Evolutionary conservation across 2,797 vertebrate species (phyloP).

Genomic region (Syngnathus acus): DNA sequence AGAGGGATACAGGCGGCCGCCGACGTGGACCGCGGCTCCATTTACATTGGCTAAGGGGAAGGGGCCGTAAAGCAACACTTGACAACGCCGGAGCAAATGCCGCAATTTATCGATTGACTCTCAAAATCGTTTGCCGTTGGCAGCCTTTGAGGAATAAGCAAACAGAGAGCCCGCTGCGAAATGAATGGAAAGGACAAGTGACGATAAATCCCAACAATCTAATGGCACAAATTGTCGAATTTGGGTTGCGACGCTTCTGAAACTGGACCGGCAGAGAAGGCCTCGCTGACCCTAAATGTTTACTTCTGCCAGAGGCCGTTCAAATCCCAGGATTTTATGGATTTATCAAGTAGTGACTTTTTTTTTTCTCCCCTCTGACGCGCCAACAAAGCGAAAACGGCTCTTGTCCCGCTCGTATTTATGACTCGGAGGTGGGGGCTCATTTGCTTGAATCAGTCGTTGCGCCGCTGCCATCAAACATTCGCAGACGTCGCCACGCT

Average conservation of each 20-base stretch:
- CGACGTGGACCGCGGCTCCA: conserved; percentile 10
- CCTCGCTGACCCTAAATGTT: not conserved
- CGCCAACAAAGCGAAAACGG: conserved; percentile 3
- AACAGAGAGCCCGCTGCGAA: not conserved
- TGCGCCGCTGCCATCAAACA: conserved; percentile 25
- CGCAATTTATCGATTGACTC: not conserved
- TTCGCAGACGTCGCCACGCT: conserved; percentile 17
- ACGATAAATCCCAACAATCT: too few species aligned
- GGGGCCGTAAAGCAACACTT: conserved; percentile 7
- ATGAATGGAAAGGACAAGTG: too few species aligned
- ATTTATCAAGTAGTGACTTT: not conserved
- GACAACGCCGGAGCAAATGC: conserved; percentile 1
- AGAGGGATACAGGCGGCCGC: conserved; percentile 1
- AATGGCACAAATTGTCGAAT: too few species aligned
- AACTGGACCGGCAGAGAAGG: too few species aligned
- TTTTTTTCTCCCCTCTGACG: conserved; percentile 5
- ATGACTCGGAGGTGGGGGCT: not conserved
- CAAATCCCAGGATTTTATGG: not conserved
- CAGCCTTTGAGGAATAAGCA: not conserved
- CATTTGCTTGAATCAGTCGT: conserved; percentile 27
- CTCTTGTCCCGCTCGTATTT: conserved; percentile 15
- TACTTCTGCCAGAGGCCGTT: not conserved
- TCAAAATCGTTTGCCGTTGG: not conserved
- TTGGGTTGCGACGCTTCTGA: too few species aligned
- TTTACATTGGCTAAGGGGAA: conserved; percentile 15